phyloP scores from a whole-genome alignment of 1,140 invertebrate genomes.

The Pygmarrhopalites habei region DNA sequence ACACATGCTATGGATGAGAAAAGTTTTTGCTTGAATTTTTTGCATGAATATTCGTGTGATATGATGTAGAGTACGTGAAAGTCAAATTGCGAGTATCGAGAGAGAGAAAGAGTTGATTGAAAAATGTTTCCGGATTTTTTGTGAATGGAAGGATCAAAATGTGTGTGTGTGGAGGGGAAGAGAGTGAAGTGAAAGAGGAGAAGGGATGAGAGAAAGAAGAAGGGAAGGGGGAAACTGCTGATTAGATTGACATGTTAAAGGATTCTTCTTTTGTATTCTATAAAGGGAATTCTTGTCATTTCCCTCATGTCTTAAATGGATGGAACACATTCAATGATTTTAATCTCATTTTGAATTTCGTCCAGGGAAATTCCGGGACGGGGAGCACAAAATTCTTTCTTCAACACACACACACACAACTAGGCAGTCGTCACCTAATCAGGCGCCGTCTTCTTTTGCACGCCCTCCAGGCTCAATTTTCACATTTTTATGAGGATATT shows the following conservation, averaged over 20 bases:
- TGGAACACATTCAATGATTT: not conserved
- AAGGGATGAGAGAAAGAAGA: not conserved
- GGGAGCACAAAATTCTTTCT: no score
- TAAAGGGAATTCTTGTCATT: constrained; percentile 15
- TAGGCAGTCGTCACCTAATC: no score
- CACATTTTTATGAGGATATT: no score
- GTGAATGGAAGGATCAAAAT: not conserved
- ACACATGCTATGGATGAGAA: not conserved
- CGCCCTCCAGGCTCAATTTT: no score
- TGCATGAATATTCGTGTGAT: no score
- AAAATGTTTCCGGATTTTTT: no score
- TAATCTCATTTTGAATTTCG: constrained; percentile 16
- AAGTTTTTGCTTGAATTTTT: no score
- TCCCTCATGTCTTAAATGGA: constrained; percentile 16
- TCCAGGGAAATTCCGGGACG: no score
- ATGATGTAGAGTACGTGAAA: no score
- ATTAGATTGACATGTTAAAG: constrained; percentile 30
- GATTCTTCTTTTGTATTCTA: not conserved
- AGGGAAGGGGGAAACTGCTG: constrained; percentile 10
- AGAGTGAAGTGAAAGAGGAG: not conserved
- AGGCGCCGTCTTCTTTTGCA: no score
- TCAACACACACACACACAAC: no score
- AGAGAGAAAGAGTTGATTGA: not conserved
- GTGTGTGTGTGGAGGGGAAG: not conserved
- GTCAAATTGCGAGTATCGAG: no score